A percentile compares a stretch with the other conserved stretches of the same genome.
These are phyloP conservation scores for Motacilla tschutschensis DNA, from an alignment of 2,113 vertebrate genomes.

Conservation along the genomic window DNA sequence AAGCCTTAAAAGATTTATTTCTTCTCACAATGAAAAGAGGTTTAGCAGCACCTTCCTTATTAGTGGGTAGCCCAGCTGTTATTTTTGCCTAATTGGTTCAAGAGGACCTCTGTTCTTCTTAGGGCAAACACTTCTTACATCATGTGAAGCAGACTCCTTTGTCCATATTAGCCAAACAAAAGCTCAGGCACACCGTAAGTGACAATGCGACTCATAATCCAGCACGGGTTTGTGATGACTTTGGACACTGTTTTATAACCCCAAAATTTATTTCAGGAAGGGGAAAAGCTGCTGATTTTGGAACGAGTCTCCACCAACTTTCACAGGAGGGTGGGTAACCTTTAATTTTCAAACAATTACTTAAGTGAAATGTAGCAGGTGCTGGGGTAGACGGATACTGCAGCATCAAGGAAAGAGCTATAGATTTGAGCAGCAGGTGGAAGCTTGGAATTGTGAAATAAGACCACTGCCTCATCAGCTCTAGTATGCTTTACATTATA, in stretches of 20 bases:
- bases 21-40: conserved; percentile 69
- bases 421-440: conserved; percentile 26
- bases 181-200: conserved; percentile 42
- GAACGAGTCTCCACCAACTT: neutral
- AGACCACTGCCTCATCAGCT: neutral
- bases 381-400: neutral
- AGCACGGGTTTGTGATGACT: conserved; percentile 47
- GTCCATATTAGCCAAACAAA: conserved; percentile 65
- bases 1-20: conserved; percentile 69
- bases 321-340: neutral
- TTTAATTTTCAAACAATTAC: conserved; percentile 44
- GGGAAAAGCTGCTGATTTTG: conserved; percentile 19
- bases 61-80: conserved; percentile 69
- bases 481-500: neutral
- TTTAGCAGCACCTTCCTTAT: conserved; percentile 69
- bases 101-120: conserved; percentile 69
- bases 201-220: conserved; percentile 43
- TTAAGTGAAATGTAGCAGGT: conserved; percentile 10
- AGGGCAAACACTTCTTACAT: conserved; percentile 69
- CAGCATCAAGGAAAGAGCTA: conserved; percentile 1
- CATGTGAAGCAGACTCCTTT: conserved; percentile 61
- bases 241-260: conserved; percentile 49
- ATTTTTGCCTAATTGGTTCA: conserved; percentile 70
- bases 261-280: conserved; percentile 41
- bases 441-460: neutral